Conservation (phyloP, 1,140 invertebrate genomes). For the Cylas formicarius region DNA sequence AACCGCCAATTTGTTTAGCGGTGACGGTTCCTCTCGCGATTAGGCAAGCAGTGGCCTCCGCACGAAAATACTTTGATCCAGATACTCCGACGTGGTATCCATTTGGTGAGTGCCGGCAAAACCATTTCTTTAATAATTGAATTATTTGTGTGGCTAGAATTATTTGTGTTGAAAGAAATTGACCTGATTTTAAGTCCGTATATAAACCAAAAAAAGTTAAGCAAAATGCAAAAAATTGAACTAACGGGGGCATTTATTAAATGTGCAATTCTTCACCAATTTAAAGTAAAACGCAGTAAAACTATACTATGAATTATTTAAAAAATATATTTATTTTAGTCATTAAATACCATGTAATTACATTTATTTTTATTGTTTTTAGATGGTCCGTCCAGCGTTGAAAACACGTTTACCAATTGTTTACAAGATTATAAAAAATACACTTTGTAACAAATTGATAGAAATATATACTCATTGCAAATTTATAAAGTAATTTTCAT, state of each 20-base stretch:
- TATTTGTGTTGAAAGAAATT: not conserved
- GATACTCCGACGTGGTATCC: conserved; percentile 38
- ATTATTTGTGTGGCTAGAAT: not conserved
- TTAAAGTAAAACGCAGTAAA: not conserved
- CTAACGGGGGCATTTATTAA: not conserved
- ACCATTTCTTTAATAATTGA: conserved; percentile 5
- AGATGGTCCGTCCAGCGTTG: conserved; percentile 31
- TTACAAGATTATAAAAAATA: conserved; percentile 26
- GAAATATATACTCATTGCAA: no score
- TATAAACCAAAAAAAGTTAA: not conserved
- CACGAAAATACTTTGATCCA: conserved; percentile 50
- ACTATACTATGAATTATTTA: not conserved
- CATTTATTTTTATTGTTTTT: conserved; percentile 8
- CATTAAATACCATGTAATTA: no score
- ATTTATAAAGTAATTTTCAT: no score
- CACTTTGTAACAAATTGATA: conserved; percentile 18
- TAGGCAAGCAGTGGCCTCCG: conserved; percentile 60
- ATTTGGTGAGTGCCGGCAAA: conserved; percentile 40
- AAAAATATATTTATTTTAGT: conserved; percentile 5
- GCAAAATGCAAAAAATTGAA: not conserved
- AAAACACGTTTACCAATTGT: conserved; percentile 28
- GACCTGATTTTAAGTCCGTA: not conserved
- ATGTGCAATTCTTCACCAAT: not conserved
- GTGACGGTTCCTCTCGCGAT: conserved; percentile 62
- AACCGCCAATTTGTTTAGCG: conserved; percentile 67